A percentile compares a stretch with the other conserved stretches of the same genome.
These are phyloP conservation scores for Automeris io DNA, from an alignment of 2,888 invertebrate genomes.

Conservation along the genomic window DNA sequence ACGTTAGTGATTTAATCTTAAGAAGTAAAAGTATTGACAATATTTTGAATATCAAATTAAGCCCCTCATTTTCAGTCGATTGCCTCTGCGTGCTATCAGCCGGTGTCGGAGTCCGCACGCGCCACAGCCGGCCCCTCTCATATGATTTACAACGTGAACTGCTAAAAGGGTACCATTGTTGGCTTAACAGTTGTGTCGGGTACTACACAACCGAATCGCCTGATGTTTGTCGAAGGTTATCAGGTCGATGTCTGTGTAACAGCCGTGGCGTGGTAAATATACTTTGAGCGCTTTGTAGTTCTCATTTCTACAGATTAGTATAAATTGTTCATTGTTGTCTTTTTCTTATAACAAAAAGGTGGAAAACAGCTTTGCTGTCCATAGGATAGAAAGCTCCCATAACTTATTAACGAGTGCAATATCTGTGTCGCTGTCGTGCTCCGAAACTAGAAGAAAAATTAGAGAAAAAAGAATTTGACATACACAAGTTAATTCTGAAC, in stretches of 20 bases:
- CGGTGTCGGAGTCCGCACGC: slow-evolving; percentile 56
- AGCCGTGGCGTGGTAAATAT: slow-evolving; percentile 15
- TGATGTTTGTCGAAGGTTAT: slow-evolving; percentile 57
- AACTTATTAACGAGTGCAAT: too few relatives aligned
- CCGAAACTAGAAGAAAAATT: too few relatives aligned
- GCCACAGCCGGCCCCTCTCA: slow-evolving; percentile 56
- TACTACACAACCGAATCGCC: slow-evolving; percentile 58
- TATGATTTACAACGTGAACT: slow-evolving; percentile 61
- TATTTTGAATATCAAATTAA: not conserved
- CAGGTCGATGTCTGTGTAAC: slow-evolving; percentile 23
- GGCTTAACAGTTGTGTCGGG: slow-evolving; percentile 46
- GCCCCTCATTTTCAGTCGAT: slow-evolving; percentile 16
- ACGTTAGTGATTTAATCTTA: too few relatives aligned
- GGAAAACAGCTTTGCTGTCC: too few relatives aligned
- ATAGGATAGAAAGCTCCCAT: too few relatives aligned
- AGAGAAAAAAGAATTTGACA: too few relatives aligned
- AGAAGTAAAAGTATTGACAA: too few relatives aligned
- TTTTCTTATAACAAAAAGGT: too few relatives aligned
- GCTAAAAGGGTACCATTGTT: slow-evolving; percentile 59
- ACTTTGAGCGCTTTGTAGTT: slow-evolving; percentile 40
- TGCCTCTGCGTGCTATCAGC: slow-evolving; percentile 34
- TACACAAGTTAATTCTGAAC: too few relatives aligned
- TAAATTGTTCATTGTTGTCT: too few relatives aligned
- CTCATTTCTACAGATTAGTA: too few relatives aligned
- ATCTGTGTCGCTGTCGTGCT: too few relatives aligned